Evolutionary conservation across 2,888 invertebrate species (phyloP), one percentile per base, ranked within the genome.

Genomic region (Crossocerus cetratus): DNA sequence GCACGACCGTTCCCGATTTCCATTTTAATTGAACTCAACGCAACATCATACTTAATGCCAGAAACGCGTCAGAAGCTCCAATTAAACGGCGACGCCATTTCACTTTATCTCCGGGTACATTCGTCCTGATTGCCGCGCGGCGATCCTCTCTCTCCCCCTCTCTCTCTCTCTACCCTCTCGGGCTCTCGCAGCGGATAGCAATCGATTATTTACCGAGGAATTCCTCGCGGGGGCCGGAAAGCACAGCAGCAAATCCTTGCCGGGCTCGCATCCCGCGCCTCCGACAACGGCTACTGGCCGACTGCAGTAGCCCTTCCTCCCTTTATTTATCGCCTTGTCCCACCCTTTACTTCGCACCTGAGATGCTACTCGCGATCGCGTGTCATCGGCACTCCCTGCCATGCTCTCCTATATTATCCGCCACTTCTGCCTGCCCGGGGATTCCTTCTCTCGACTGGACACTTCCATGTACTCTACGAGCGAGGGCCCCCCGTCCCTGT

Each of bases 11-110:
- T 81, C 84, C 81, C 86, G 86, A 89, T 89, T 89, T 89, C 88
- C 89, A 89, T 88, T 89, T 89, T 89, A 89, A 89, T 89, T 89
- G 88, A 89, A 89, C 87, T 87, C 88, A 86, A 87, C 85, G 86
- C 85, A 87, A 89, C 87, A 88, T 88, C 88, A 87, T 88, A 89
- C 88, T 89, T 89, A 88, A 89, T 86, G 87, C 87, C 86, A 87
- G 86, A 84, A 86, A 86, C 85, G 84, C 86, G 84, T 84, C 86
- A 82, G 83, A 83, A 86, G 85, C 84, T 86, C 86, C 84, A 89
- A 88, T 89, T 87, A 88, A 89, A 89, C 83, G 83, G 81, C 84
- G 82, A 81, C 83, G 83, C 81, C 83, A 83, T 87, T 87, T 87
- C 86, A 83, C 84, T 87, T 86, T 84, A 85, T 84, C 84, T 81